Evolutionary conservation across 1,140 invertebrate species (phyloP).

Genomic region (Lanistes nyassanus): DNA sequence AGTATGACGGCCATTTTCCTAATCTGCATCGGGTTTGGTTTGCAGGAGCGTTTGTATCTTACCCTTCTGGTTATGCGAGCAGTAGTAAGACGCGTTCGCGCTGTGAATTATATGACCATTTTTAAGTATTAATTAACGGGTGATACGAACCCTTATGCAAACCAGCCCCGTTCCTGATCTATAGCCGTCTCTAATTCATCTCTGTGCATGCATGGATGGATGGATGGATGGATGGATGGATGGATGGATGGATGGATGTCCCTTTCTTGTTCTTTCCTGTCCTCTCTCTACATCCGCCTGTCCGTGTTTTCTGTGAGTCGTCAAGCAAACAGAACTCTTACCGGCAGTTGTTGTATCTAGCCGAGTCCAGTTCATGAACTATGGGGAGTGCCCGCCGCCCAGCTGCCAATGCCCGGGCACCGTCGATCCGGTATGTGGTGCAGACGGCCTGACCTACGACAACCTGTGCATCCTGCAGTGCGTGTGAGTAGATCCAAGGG

Average conservation of each 20-base stretch:
- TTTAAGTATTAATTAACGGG: too few relatives aligned
- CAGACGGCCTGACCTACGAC: conserved; percentile 72
- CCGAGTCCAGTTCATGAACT: background rate
- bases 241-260: too few relatives aligned
- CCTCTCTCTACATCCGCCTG: background rate
- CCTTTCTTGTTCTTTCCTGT: background rate
- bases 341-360: background rate
- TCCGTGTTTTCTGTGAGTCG: background rate
- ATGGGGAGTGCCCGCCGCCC: background rate
- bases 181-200: too few relatives aligned
- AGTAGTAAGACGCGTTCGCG: too few relatives aligned
- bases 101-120: too few relatives aligned
- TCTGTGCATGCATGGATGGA: too few relatives aligned
- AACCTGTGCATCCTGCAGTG: conserved; percentile 70
- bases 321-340: background rate
- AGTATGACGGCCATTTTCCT: background rate
- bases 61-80: background rate
- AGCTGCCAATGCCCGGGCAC: conserved; percentile 34
- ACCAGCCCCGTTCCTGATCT: too few relatives aligned
- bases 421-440: conserved; percentile 72
- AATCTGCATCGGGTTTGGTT: background rate
- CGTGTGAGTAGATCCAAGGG: conserved; percentile 22
- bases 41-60: too few relatives aligned
- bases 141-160: too few relatives aligned
- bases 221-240: too few relatives aligned